Conservation (phyloP, 2,888 invertebrate genomes). For the Amphipoea oculea region DNA sequence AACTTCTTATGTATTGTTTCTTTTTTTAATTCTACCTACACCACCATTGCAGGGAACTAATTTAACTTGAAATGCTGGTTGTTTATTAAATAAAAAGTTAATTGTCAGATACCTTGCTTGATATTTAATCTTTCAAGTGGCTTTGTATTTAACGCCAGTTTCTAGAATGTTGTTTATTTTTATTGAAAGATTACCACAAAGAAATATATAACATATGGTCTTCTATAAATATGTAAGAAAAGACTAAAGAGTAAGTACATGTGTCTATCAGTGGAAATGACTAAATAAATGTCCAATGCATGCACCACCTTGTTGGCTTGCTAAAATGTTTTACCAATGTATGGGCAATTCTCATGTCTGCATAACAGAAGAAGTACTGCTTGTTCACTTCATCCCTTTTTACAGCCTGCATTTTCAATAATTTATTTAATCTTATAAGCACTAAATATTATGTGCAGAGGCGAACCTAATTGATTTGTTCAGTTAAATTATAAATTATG, state of each 20-base stretch:
- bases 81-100: neutral
- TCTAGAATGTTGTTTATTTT: conserved; percentile 7
- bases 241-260: neutral
- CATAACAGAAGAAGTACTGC: neutral
- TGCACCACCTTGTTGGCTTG: neutral
- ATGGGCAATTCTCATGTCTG: neutral
- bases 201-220: neutral
- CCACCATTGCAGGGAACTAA: neutral
- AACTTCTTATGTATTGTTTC: neutral
- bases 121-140: neutral
- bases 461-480: neutral
- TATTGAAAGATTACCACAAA: neutral
- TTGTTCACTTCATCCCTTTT: neutral
- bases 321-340: neutral
- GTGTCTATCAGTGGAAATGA: too few species aligned
- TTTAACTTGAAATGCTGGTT: neutral
- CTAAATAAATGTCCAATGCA: neutral
- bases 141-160: neutral
- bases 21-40: neutral
- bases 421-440: neutral
- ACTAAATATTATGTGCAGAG: neutral
- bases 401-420: neutral
- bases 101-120: neutral
- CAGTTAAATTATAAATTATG: neutral
- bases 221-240: neutral